phyloP scores from a whole-genome alignment of 2,888 invertebrate species.

The Myathropa florea region DNA sequence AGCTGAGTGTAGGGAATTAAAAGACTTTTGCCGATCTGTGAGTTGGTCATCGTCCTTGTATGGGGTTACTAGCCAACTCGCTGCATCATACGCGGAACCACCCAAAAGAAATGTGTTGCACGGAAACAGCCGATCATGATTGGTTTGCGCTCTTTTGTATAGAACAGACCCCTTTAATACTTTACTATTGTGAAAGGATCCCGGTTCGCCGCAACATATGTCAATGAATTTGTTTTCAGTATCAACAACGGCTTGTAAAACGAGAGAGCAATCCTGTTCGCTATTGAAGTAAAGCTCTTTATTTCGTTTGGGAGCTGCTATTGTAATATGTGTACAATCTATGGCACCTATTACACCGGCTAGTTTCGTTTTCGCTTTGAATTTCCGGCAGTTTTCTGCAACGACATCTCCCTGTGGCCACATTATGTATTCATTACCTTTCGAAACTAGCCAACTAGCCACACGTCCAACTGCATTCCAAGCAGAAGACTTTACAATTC shows the following conservation, averaged over 20 bases:
- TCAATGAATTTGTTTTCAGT: conserved; percentile 71
- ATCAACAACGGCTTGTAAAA: conserved; percentile 73
- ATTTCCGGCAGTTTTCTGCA: conserved; percentile 1
- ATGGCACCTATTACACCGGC: conserved; percentile 71
- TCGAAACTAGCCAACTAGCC: background rate
- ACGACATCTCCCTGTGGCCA: conserved; percentile 51
- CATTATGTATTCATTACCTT: conserved; percentile 20
- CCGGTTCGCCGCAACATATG: conserved; percentile 73
- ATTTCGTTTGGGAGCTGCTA: conserved; percentile 56
- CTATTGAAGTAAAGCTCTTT: conserved; percentile 69
- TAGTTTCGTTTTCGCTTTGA: conserved; percentile 38
- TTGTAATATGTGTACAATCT: conserved; percentile 70
- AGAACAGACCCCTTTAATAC: conserved; percentile 68
- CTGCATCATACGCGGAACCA: conserved; percentile 72
- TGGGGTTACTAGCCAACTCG: conserved; percentile 72
- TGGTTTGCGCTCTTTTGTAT: background rate
- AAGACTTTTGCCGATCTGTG: conserved; percentile 72
- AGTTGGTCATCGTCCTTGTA: conserved; percentile 72
- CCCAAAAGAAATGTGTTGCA: conserved; percentile 40
- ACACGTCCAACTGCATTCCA: background rate
- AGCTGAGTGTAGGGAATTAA: conserved; percentile 73
- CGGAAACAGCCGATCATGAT: conserved; percentile 17
- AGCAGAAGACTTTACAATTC: background rate
- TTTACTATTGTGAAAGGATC: conserved; percentile 72
- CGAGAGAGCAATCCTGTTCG: conserved; percentile 65